These are phyloP conservation scores for Diaphora mendica DNA, from an alignment of 2,888 invertebrate genomes.

Conservation along the genomic window DNA sequence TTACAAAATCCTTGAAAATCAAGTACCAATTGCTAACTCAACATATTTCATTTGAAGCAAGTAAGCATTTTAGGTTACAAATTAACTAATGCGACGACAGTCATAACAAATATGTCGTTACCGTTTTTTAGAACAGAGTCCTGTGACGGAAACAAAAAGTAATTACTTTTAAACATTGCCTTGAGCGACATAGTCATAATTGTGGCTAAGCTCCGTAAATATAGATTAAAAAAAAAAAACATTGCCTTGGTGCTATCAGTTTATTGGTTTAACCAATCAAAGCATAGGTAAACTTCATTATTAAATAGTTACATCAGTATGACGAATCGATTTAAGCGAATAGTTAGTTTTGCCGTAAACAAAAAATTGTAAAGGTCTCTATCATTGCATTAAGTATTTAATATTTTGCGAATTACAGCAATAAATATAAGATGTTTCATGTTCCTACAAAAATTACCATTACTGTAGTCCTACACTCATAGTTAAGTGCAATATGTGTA, in stretches of 20 bases:
- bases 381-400: constrained; percentile 13
- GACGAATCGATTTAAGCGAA: constrained; percentile 21
- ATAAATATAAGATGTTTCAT: constrained; percentile 17
- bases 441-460: constrained; percentile 20
- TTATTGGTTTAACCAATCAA: not conserved
- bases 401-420: constrained; percentile 1
- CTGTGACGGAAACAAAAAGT: not conserved
- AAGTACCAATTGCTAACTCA: not conserved
- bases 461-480: not conserved
- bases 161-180: not conserved
- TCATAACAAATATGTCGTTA: not conserved
- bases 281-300: constrained; percentile 9
- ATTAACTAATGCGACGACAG: not conserved
- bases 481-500: constrained; percentile 1
- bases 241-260: not conserved
- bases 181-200: too few relatives aligned
- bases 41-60: not conserved
- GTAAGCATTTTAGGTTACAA: not conserved
- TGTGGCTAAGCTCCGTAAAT: too few relatives aligned
- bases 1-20: not conserved
- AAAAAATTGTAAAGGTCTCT: constrained; percentile 9
- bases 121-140: not conserved
- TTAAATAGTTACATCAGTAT: constrained; percentile 21
- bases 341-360: constrained; percentile 10
- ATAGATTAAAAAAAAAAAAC: not conserved